Conservation (phyloP, 2,888 invertebrate genomes). For the Trissoscelio sp. region DNA sequence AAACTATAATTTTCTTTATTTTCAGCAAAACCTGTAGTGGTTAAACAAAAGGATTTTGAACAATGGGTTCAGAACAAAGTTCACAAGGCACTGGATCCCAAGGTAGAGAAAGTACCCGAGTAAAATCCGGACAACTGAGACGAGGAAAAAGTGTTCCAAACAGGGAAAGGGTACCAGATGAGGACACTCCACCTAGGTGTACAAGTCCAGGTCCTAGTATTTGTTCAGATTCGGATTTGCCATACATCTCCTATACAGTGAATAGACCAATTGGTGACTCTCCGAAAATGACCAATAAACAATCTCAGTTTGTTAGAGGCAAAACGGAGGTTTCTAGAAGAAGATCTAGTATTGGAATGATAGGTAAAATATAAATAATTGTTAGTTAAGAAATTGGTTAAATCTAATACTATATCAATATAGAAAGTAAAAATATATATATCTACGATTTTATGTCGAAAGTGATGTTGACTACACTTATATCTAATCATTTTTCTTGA, state of each 20-base stretch:
- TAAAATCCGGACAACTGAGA: slow-evolving; percentile 76
- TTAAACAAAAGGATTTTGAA: too few relatives aligned
- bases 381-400: too few relatives aligned
- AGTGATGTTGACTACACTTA: too few relatives aligned
- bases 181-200: slow-evolving; percentile 86
- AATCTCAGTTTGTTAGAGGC: slow-evolving; percentile 79
- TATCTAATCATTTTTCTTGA: too few relatives aligned
- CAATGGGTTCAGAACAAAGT: slow-evolving; percentile 82
- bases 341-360: slow-evolving; percentile 75
- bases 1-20: not conserved
- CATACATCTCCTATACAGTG: slow-evolving; percentile 95
- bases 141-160: slow-evolving; percentile 82
- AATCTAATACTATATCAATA: too few relatives aligned
- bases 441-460: too few relatives aligned
- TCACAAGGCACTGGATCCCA: slow-evolving; percentile 76
- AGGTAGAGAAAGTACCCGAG: slow-evolving; percentile 69
- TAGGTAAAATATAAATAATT: too few relatives aligned
- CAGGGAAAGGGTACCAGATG: slow-evolving; percentile 77
- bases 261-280: slow-evolving; percentile 96
- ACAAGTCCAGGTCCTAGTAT: slow-evolving; percentile 94
- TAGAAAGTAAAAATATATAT: too few relatives aligned
- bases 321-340: slow-evolving; percentile 79
- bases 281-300: slow-evolving; percentile 90
- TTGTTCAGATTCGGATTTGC: slow-evolving; percentile 94
- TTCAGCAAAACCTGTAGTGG: too few relatives aligned